phyloP scores from a whole-genome alignment of 2,113 vertebrate genomes.

The Nanger granti region DNA sequence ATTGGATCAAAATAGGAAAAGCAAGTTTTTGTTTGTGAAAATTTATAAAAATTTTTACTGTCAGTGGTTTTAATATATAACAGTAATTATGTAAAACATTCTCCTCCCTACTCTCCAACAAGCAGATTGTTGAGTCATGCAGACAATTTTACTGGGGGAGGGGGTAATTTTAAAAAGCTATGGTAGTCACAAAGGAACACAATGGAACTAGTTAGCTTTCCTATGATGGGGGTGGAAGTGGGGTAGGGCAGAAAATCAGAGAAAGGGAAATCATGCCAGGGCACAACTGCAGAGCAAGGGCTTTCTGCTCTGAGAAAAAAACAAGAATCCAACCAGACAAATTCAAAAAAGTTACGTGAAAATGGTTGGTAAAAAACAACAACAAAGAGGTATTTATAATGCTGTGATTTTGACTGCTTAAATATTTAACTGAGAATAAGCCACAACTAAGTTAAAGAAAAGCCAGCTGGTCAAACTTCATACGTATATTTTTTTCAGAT shows the following conservation, averaged over 20 bases:
- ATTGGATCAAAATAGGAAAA: slow-evolving; percentile 21
- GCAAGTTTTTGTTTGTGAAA: not conserved
- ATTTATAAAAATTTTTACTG: not conserved
- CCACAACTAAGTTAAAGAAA: not conserved
- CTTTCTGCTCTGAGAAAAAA: not conserved
- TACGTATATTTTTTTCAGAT: not conserved
- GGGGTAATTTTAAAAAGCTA: not conserved
- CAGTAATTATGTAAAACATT: not conserved
- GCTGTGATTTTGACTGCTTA: not conserved
- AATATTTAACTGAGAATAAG: slow-evolving; percentile 17
- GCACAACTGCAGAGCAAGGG: not conserved
- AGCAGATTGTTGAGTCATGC: not conserved
- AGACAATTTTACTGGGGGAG: not conserved
- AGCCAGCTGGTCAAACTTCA: not conserved
- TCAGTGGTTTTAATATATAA: not conserved
- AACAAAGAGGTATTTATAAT: not conserved
- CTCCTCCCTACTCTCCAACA: not conserved
- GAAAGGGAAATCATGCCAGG: not conserved
- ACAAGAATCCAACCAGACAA: not conserved
- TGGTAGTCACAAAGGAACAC: not conserved
- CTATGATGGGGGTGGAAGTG: not conserved
- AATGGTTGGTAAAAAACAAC: not conserved
- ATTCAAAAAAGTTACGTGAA: not conserved
- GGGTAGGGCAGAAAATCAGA: not conserved
- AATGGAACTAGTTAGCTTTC: not conserved